phyloP scores from a whole-genome alignment of 2,888 invertebrate genomes.

The Drosophila pseudotakahashii region DNA sequence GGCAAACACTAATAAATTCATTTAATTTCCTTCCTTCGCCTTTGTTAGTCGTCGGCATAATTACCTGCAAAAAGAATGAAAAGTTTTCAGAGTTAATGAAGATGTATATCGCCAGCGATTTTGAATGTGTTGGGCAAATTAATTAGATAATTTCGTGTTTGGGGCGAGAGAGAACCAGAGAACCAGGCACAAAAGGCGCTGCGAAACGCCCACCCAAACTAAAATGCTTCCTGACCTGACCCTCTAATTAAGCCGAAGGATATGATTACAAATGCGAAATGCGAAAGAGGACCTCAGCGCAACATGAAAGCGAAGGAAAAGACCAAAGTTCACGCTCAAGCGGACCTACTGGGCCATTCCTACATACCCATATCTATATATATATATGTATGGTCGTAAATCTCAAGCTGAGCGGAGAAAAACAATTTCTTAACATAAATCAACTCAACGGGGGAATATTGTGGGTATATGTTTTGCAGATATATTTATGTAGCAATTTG shows the following conservation, averaged over 20 bases:
- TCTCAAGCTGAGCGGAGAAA: constrained; percentile 22
- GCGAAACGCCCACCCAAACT: constrained; percentile 22
- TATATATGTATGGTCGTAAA: constrained; percentile 17
- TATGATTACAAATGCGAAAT: constrained; percentile 38
- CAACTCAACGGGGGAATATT: constrained; percentile 35
- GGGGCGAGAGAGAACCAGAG: not conserved
- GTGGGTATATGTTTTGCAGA: constrained; percentile 7
- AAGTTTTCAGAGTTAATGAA: constrained; percentile 65
- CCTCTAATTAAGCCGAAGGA: constrained; percentile 42
- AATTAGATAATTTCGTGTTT: constrained; percentile 59
- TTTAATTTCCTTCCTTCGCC: constrained; percentile 2
- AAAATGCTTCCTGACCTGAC: constrained; percentile 33
- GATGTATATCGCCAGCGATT: constrained; percentile 57
- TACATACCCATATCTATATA: not conserved
- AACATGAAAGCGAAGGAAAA: constrained; percentile 35
- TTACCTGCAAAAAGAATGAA: constrained; percentile 55
- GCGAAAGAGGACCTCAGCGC: constrained; percentile 8
- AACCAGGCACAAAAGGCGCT: constrained; percentile 1
- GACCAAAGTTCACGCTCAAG: constrained; percentile 42
- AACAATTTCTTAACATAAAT: constrained; percentile 43
- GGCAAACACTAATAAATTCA: constrained; percentile 24
- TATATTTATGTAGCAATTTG: constrained; percentile 41
- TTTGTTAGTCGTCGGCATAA: constrained; percentile 30
- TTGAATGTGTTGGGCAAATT: constrained; percentile 61
- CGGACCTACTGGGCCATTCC: constrained; percentile 16